Evolutionary conservation across 1,140 invertebrate species (phyloP).

Genomic region (Eriosoma lanigerum): DNA sequence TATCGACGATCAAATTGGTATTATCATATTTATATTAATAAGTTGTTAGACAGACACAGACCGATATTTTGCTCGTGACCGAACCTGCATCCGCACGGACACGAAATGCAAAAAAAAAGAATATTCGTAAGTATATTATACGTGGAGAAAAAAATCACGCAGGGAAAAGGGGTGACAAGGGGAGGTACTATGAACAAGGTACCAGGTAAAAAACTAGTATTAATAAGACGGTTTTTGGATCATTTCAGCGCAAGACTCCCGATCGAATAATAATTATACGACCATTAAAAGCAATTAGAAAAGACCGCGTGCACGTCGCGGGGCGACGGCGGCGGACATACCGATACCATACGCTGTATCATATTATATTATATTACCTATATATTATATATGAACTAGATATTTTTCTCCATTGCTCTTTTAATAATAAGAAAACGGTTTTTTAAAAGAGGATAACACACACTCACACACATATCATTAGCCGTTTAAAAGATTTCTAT

Average conservation of each 20-base stretch:
- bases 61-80: slow-evolving; percentile 49
- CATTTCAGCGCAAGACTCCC: slow-evolving; percentile 24
- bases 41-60: slow-evolving; percentile 23
- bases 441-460: slow-evolving; percentile 48
- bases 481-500: slow-evolving; percentile 51
- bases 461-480: slow-evolving; percentile 50
- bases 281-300: slow-evolving; percentile 47
- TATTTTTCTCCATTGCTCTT: slow-evolving; percentile 42
- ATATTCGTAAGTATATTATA: background rate
- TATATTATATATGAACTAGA: slow-evolving; percentile 49
- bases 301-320: slow-evolving; percentile 23
- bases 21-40: too few relatives aligned
- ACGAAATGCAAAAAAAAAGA: slow-evolving; percentile 1
- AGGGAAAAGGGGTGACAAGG: too few relatives aligned
- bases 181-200: background rate
- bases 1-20: slow-evolving; percentile 24
- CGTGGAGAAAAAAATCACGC: background rate
- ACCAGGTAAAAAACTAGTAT: background rate
- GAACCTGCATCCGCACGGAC: slow-evolving; percentile 2
- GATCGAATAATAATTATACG: slow-evolving; percentile 40
- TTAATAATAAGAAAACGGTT: slow-evolving; percentile 50
- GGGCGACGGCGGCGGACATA: slow-evolving; percentile 28
- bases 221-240: slow-evolving; percentile 24
- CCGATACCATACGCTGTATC: slow-evolving; percentile 42
- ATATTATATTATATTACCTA: too few relatives aligned